Evolutionary conservation across 2,113 vertebrate genomes (phyloP).

Genomic region (Polypterus bichir): DNA sequence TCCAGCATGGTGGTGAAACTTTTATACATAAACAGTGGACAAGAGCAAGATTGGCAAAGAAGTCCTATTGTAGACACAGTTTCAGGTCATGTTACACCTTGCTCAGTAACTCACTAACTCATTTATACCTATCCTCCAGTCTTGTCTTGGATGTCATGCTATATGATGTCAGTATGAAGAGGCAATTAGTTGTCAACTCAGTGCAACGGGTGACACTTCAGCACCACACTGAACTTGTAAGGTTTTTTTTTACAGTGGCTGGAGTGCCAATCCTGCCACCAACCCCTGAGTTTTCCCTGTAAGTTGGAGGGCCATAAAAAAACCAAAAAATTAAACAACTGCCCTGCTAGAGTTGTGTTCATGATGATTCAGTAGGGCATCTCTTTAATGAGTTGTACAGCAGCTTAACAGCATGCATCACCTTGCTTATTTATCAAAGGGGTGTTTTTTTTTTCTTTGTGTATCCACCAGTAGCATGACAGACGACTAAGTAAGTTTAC

Average conservation of each 20-base stretch:
- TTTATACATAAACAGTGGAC: too few relatives aligned
- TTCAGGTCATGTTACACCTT: too few relatives aligned
- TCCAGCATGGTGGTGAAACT: too few relatives aligned
- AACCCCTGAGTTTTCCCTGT: too few relatives aligned
- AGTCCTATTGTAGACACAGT: too few relatives aligned
- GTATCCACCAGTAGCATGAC: conserved; percentile 57
- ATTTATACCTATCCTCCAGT: conserved; percentile 4
- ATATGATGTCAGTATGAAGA: conserved; percentile 41
- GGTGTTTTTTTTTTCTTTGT: conserved; percentile 60
- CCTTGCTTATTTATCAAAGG: conserved; percentile 60
- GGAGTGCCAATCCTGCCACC: too few relatives aligned
- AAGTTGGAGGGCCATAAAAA: conserved; percentile 12
- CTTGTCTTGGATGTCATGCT: conserved; percentile 27
- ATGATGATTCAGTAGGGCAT: conserved; percentile 48
- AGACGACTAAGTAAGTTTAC: conserved; percentile 56
- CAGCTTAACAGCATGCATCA: conserved; percentile 38
- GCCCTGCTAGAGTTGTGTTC: conserved; percentile 39
- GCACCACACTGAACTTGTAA: too few relatives aligned
- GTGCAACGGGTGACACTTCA: too few relatives aligned
- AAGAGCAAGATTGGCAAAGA: too few relatives aligned
- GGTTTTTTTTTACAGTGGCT: too few relatives aligned
- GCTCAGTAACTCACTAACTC: too few relatives aligned
- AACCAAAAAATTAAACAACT: conserved; percentile 33
- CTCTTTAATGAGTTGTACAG: conserved; percentile 54
- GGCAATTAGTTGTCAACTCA: conserved; percentile 40